A percentile compares a stretch with the other conserved stretches of the same genome.
phyloP scores from a whole-genome alignment of 2,797 vertebrate genomes.

The Macropus fuliginosus region DNA sequence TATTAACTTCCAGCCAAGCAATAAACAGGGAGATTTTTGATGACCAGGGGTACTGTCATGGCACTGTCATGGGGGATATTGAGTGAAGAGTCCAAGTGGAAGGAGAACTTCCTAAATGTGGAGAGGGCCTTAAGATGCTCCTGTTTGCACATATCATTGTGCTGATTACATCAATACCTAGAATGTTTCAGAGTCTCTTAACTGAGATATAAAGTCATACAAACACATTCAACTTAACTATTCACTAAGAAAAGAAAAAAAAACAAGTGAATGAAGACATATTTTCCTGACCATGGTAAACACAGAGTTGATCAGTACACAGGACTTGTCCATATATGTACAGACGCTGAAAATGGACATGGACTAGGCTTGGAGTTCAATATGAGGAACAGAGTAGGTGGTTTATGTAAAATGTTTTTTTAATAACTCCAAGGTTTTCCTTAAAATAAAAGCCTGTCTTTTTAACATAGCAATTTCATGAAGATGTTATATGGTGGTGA shows the following conservation, averaged over 20 bases:
- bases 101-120: not conserved
- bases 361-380: not conserved
- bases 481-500: not conserved
- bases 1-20: not conserved
- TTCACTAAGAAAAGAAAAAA: not conserved
- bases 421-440: not conserved
- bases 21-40: not conserved
- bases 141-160: not conserved
- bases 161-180: not conserved
- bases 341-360: not conserved
- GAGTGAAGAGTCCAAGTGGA: not conserved
- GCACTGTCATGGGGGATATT: not conserved
- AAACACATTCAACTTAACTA: not conserved
- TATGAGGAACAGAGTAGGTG: not conserved
- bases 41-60: not conserved
- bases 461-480: not conserved
- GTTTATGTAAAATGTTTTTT: not conserved
- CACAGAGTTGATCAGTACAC: not conserved
- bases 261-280: not conserved
- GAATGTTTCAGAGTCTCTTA: not conserved
- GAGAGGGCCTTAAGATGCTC: no score
- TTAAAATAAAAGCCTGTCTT: not conserved
- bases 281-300: not conserved
- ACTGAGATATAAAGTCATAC: not conserved
- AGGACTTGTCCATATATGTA: not conserved